phyloP scores from a whole-genome alignment of 2,888 invertebrate species.

The Epinotia ramella region DNA sequence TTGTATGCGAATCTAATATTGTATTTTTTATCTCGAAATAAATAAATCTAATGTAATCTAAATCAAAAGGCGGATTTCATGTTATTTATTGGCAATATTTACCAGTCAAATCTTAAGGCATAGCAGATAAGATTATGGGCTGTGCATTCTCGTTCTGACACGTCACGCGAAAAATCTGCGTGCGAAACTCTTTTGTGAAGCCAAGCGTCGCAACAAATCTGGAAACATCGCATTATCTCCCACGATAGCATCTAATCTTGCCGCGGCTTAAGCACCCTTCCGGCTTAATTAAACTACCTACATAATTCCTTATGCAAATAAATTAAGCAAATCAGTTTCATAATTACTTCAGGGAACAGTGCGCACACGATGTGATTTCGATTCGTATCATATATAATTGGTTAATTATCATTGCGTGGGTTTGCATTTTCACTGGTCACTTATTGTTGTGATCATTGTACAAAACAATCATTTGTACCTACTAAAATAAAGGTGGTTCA shows the following conservation, averaged over 20 bases:
- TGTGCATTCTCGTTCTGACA: too few species aligned
- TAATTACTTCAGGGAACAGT: slow-evolving; percentile 36
- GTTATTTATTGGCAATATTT: too few species aligned
- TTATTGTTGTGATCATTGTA: too few species aligned
- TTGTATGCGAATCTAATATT: too few species aligned
- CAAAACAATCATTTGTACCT: too few species aligned
- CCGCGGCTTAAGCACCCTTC: slow-evolving; percentile 28
- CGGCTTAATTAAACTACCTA: slow-evolving; percentile 38
- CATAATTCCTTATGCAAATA: slow-evolving; percentile 39
- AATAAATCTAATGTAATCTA: too few species aligned
- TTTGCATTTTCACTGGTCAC: background rate
- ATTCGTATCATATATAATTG: background rate
- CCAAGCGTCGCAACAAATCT: background rate
- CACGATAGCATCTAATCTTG: slow-evolving; percentile 30
- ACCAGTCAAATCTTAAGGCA: too few species aligned
- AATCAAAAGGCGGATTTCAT: too few species aligned
- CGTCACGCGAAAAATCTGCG: too few species aligned
- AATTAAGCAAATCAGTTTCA: slow-evolving; percentile 41
- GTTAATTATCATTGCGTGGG: background rate
- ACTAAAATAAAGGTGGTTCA: too few species aligned
- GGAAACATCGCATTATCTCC: slow-evolving; percentile 19
- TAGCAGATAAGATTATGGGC: too few species aligned
- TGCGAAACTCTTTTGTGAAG: background rate
- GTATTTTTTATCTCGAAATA: too few species aligned
- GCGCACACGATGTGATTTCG: background rate